Evolutionary conservation across 1,140 invertebrate genomes (phyloP), one percentile per base, ranked within the genome.

Genomic region (Tetramorium alpestre): DNA sequence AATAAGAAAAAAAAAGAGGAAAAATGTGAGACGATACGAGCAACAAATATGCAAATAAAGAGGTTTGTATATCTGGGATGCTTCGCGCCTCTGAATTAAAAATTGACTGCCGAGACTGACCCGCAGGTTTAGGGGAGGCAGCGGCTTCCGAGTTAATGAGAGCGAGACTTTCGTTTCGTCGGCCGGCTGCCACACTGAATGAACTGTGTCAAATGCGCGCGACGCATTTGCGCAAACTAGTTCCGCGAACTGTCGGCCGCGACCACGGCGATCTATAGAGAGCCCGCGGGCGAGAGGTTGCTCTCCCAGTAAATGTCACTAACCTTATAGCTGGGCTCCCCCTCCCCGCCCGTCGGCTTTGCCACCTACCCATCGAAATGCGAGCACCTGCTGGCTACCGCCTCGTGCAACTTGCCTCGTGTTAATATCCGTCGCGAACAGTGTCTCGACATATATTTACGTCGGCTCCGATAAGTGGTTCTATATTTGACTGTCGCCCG

Each of bases 271-370:
- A 44, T 75, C 75, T 81, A 78, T 75, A 62, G 87, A 75, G 44
- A 72, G 58, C 72, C 54, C 38, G 54, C 33, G 25, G 7, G 38
- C 54, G 87, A 69, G 58, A 75, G 51, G 2, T 13, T 81, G 47
- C 64, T 81, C 80, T 73, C 58, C 60, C 78, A 49, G 73, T 60
- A 89, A 89, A 89, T 89, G 88, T 89, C 77, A 89, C 64, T 90
- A 90, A 90, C 88, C 88, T 87, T 87, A 89, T 41, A 51, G 60
- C 8, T 33, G 10, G 11, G 16, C 51, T n/a, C 18, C 18, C 18
- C 18, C 51, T 7, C 5, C 8, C 28, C 22, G 33, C 16, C 56
- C 41, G 25, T 76, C 22, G 33, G 28, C 76, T 41, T 70, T n/a
- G 65, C 22, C 28, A 3, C 70, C 25, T 72, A 8, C 18, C n/a